Percentiles rank a stretch among this genome's conserved stretches.
Evolutionary conservation across 2,113 vertebrate species (phyloP).

Genomic region (Cyanoliseus patagonus): DNA sequence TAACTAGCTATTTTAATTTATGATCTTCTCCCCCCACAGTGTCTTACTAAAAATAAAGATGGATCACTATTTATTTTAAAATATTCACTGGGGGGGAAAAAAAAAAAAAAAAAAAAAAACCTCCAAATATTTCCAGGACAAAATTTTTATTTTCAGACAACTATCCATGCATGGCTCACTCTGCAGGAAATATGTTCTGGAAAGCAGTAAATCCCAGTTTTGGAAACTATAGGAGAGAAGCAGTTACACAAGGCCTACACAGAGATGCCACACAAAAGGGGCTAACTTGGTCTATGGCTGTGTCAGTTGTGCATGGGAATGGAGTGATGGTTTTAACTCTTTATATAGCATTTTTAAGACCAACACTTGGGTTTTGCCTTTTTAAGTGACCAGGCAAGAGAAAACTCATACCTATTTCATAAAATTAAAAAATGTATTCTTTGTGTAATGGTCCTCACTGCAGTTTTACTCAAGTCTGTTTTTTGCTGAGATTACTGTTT

Average conservation of each 20-base stretch:
- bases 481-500: background rate
- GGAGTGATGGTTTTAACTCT: background rate
- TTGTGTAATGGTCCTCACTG: background rate
- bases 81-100: background rate
- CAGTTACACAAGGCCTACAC: background rate
- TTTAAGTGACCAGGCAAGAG: background rate
- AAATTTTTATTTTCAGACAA: background rate
- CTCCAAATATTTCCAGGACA: background rate
- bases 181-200: background rate
- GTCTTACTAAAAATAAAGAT: background rate
- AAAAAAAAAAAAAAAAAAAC: no score
- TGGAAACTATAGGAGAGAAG: background rate
- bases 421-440: background rate
- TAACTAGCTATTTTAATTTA: background rate
- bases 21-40: background rate
- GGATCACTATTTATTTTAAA: background rate
- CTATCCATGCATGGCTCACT: background rate
- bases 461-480: background rate
- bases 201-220: background rate
- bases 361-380: background rate
- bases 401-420: background rate
- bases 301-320: background rate
- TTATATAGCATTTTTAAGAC: background rate
- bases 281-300: background rate
- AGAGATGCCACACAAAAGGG: background rate